A percentile compares a stretch with the other conserved stretches of the same genome.
These are phyloP conservation scores for Philotrypesis tridentata DNA, from an alignment of 1,140 invertebrate genomes.

Conservation along the genomic window DNA sequence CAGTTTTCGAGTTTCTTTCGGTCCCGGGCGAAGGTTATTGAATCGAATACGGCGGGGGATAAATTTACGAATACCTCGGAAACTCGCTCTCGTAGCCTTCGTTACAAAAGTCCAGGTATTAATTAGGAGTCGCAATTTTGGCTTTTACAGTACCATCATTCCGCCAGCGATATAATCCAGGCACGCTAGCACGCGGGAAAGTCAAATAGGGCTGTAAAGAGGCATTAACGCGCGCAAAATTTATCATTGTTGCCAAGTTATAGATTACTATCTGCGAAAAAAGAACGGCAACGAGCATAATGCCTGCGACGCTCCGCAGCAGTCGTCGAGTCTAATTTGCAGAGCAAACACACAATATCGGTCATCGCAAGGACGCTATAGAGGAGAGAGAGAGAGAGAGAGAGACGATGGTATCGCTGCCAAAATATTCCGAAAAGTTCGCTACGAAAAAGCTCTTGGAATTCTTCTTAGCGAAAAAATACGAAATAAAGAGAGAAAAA, in stretches of 20 bases:
- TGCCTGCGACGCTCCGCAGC: too few species aligned
- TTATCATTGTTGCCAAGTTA: not conserved
- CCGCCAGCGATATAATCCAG: not conserved
- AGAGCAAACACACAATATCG: slow-evolving; percentile 41
- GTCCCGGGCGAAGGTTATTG: too few species aligned
- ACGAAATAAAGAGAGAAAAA: slow-evolving; percentile 35
- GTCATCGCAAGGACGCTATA: slow-evolving; percentile 42
- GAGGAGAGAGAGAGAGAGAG: too few species aligned
- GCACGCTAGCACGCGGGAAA: not conserved
- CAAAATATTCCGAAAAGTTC: slow-evolving; percentile 39
- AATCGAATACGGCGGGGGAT: too few species aligned
- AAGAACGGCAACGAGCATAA: not conserved
- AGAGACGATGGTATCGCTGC: not conserved
- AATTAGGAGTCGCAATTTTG: not conserved
- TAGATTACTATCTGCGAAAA: slow-evolving; percentile 33
- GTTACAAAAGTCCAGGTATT: not conserved
- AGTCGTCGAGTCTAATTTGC: slow-evolving; percentile 28
- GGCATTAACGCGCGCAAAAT: not conserved
- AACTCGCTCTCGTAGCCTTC: not conserved
- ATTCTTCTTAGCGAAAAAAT: not conserved
- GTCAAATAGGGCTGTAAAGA: slow-evolving; percentile 5
- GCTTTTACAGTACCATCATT: not conserved
- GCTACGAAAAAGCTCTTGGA: not conserved
- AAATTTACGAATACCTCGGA: too few species aligned
- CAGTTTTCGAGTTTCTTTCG: not conserved